These are phyloP conservation scores for Poliocrania exsul DNA, from an alignment of 2,797 vertebrate genomes.

Conservation along the genomic window DNA sequence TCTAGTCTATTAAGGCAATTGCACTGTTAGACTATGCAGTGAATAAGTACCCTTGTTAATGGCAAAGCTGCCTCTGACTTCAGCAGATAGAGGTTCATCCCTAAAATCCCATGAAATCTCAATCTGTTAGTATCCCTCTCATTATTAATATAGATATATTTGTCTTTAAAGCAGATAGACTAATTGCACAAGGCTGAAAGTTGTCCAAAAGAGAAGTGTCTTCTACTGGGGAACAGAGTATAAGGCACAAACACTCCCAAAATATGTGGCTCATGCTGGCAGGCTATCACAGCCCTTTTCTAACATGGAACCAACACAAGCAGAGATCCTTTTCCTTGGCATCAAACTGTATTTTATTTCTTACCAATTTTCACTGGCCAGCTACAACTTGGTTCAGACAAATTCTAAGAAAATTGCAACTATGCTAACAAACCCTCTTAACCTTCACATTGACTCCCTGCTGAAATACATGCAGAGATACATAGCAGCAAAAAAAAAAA, in stretches of 20 bases:
- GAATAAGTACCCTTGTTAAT: background rate
- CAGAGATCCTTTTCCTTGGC: background rate
- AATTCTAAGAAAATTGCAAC: background rate
- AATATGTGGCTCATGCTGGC: background rate
- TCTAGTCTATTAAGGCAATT: background rate
- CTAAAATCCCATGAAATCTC: background rate
- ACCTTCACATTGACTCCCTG: accelerated
- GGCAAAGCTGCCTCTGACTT: background rate
- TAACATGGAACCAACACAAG: background rate
- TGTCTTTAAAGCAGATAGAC: background rate
- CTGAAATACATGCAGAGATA: background rate
- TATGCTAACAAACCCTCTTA: background rate
- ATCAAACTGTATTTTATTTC: background rate
- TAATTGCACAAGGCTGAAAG: background rate
- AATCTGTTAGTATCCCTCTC: background rate
- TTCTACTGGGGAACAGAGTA: background rate
- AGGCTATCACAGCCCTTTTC: background rate
- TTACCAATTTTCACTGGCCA: background rate
- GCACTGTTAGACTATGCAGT: background rate
- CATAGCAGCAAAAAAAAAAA: background rate
- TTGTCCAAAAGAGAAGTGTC: background rate
- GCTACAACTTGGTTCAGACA: background rate
- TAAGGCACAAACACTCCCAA: background rate
- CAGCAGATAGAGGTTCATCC: background rate
- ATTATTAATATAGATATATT: background rate